Evolutionary conservation across 2,797 vertebrate species (phyloP).

Genomic region (Picus viridis): DNA sequence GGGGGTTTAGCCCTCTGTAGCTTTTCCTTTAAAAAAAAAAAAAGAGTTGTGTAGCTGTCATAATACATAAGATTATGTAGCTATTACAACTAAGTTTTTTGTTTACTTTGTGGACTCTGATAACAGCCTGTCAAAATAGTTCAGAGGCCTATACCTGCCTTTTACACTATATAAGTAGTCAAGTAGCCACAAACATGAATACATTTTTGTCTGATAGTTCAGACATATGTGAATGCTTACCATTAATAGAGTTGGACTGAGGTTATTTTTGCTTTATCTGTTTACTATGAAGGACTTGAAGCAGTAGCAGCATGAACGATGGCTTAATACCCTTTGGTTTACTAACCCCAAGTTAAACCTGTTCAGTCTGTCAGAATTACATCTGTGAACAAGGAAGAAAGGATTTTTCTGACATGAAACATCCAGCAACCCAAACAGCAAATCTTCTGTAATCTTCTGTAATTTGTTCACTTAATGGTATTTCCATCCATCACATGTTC

Average conservation of each 20-base stretch:
- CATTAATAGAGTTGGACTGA: not conserved
- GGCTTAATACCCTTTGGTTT: not conserved
- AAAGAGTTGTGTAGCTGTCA: not conserved
- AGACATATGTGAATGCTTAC: not conserved
- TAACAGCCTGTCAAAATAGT: not conserved
- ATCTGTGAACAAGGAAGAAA: not conserved
- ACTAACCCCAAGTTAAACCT: not conserved
- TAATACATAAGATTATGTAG: not conserved
- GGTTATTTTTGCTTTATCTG: not conserved
- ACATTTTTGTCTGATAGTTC: not conserved
- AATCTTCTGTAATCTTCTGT: not conserved
- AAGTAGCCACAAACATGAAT: not conserved
- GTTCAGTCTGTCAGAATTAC: slow-evolving; percentile 14
- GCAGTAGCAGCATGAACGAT: not conserved
- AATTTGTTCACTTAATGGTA: not conserved
- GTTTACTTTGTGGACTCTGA: not conserved
- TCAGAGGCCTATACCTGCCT: not conserved
- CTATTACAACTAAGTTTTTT: not conserved
- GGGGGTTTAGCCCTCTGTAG: not conserved
- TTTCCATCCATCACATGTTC: not conserved
- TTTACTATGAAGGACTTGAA: not conserved
- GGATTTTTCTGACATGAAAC: slow-evolving; percentile 3
- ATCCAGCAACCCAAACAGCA: not conserved
- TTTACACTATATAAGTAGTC: not conserved
- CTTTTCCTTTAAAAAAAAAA: not conserved